Conservation (phyloP, 2,113 vertebrate genomes). For the Percopsis transmontana region DNA sequence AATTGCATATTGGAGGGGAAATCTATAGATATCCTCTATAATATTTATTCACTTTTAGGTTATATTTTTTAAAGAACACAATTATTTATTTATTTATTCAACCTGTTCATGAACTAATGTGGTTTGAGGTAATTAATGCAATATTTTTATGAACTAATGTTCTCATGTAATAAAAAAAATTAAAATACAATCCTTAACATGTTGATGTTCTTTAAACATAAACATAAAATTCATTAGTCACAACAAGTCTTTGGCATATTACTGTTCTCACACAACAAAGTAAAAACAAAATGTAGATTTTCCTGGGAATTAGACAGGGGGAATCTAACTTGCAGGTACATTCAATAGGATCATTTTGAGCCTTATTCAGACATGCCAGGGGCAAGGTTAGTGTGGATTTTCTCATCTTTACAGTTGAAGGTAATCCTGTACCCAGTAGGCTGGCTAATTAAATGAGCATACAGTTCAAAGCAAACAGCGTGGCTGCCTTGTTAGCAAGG, state of each 20-base stretch:
- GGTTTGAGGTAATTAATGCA: no score
- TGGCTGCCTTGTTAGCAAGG: constrained; percentile 56
- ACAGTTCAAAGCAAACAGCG: constrained; percentile 57
- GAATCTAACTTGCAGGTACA: constrained; percentile 33
- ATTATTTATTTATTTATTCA: no score
- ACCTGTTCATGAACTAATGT: no score
- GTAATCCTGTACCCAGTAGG: constrained; percentile 60
- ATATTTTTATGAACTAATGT: no score
- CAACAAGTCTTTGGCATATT: background rate
- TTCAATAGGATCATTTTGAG: constrained; percentile 48
- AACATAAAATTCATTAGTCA: background rate
- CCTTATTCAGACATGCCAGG: constrained; percentile 44
- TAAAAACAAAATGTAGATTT: constrained; percentile 3
- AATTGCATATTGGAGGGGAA: no score
- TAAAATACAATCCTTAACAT: no score
- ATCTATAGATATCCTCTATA: no score
- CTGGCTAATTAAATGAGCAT: constrained; percentile 67
- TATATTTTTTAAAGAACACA: no score
- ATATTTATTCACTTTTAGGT: no score
- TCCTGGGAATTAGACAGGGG: constrained; percentile 8
- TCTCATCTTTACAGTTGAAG: constrained; percentile 55
- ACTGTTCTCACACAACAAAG: constrained; percentile 5
- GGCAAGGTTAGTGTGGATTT: constrained; percentile 53
- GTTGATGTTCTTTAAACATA: background rate
- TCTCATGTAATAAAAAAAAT: no score